These are phyloP conservation scores for Portevinia maculata DNA, from an alignment of 2,888 invertebrate genomes.

Conservation along the genomic window DNA sequence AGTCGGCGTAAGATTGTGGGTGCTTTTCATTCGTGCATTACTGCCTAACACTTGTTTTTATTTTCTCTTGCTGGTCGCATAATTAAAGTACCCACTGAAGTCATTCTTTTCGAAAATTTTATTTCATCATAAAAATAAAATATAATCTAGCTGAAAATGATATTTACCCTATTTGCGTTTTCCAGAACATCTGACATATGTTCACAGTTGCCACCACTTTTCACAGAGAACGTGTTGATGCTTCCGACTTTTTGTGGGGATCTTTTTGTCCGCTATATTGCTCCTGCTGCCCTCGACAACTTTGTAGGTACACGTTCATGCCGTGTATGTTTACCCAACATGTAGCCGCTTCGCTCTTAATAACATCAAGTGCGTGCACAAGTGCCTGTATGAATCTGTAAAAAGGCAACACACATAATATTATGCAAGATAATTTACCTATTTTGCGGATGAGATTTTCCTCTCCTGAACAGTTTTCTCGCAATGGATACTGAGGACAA, in stretches of 20 bases:
- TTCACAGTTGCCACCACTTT: slow-evolving; percentile 62
- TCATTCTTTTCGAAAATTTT: too few relatives aligned
- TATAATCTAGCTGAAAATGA: neutral
- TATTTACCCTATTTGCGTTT: slow-evolving; percentile 45
- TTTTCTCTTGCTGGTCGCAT: too few relatives aligned
- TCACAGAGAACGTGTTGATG: slow-evolving; percentile 66
- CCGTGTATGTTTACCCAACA: slow-evolving; percentile 64
- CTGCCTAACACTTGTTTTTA: too few relatives aligned
- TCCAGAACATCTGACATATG: slow-evolving; percentile 38
- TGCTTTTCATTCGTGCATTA: too few relatives aligned
- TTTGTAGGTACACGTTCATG: slow-evolving; percentile 32
- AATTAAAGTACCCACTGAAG: too few relatives aligned
- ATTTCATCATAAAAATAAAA: too few relatives aligned
- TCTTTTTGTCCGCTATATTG: slow-evolving; percentile 18
- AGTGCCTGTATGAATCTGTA: slow-evolving; percentile 70
- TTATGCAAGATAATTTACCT: slow-evolving; percentile 71
- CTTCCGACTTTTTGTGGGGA: slow-evolving; percentile 45
- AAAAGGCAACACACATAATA: slow-evolving; percentile 63
- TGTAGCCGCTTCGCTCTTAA: slow-evolving; percentile 69
- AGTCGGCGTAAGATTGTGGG: too few relatives aligned
- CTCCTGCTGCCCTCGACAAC: slow-evolving; percentile 23
- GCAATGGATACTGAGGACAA: slow-evolving; percentile 7
- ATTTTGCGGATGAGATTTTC: slow-evolving; percentile 71
- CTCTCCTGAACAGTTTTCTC: slow-evolving; percentile 63
- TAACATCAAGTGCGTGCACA: slow-evolving; percentile 74